Conservation (phyloP, 2,113 vertebrate species). For the Varanus salvator region DNA sequence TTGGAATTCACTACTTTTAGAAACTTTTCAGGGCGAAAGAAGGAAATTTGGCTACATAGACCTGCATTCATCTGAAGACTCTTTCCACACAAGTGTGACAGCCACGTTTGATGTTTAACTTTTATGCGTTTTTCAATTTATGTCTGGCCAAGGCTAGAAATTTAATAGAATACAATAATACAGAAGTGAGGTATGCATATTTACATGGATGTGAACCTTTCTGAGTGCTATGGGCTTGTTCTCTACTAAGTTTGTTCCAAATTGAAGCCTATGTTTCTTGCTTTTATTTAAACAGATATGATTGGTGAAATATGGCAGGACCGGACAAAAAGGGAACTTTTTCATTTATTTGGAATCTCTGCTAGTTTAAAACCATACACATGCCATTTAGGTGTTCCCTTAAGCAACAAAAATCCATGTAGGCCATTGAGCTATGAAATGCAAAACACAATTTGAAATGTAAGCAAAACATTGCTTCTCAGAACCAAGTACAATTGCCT, state of each 20-base stretch:
- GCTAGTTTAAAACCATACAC: not conserved
- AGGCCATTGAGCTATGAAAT: not conserved
- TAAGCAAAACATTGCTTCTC: not conserved
- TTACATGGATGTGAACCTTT: too few species aligned
- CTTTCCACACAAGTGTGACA: too few species aligned
- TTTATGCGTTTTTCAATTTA: too few species aligned
- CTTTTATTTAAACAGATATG: not conserved
- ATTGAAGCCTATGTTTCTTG: not conserved
- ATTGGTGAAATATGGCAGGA: not conserved
- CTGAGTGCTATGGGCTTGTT: not conserved
- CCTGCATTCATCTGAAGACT: too few species aligned
- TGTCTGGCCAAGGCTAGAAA: not conserved
- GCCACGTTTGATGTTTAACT: too few species aligned
- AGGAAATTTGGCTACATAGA: too few species aligned
- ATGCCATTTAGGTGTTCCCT: too few species aligned
- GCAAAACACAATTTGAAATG: not conserved
- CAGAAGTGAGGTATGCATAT: not conserved
- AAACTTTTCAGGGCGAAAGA: too few species aligned
- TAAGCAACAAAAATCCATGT: not conserved
- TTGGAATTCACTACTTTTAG: too few species aligned
- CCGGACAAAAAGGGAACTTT: not conserved
- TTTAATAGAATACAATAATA: not conserved
- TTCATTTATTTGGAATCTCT: not conserved
- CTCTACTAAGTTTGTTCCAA: not conserved
- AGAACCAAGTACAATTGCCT: accelerated